These are phyloP conservation scores for Drosophila robusta DNA, from an alignment of 2,888 invertebrate species.

Conservation along the genomic window DNA sequence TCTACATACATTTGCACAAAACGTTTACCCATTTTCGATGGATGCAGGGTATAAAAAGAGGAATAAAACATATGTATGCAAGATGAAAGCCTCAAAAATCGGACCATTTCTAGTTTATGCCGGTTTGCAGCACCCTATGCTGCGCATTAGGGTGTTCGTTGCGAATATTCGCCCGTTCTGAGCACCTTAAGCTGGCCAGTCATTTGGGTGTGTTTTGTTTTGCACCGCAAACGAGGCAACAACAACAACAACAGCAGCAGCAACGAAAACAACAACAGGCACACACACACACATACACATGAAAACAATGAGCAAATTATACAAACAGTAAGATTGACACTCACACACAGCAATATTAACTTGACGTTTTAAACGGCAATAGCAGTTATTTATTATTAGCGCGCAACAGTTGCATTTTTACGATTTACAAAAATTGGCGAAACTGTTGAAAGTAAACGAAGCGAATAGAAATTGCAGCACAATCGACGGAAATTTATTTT, in stretches of 20 bases:
- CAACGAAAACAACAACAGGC: constrained; percentile 16
- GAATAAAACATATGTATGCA: not conserved
- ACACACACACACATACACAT: constrained; percentile 7
- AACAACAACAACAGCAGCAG: constrained; percentile 35
- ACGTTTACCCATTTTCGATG: no score
- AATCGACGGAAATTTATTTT: constrained; percentile 46
- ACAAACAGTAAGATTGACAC: constrained; percentile 47
- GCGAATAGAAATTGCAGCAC: constrained; percentile 38
- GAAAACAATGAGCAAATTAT: constrained; percentile 57
- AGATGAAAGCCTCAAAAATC: not conserved
- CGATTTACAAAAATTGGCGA: constrained; percentile 21
- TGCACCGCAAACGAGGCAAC: constrained; percentile 51
- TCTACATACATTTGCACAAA: no score
- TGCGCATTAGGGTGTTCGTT: constrained; percentile 25
- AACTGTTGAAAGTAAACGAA: constrained; percentile 4
- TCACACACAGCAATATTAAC: constrained; percentile 38
- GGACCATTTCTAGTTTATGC: constrained; percentile 28
- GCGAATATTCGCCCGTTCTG: constrained; percentile 9
- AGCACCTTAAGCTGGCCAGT: constrained; percentile 26
- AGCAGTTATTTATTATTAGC: constrained; percentile 35
- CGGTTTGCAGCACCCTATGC: constrained; percentile 32
- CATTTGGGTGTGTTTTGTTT: constrained; percentile 64
- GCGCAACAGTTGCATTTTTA: constrained; percentile 46
- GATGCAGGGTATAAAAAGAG: not conserved
- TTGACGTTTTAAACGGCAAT: constrained; percentile 23